Conservation (phyloP, 2,113 vertebrate species). For the Tamias sibiricus region DNA sequence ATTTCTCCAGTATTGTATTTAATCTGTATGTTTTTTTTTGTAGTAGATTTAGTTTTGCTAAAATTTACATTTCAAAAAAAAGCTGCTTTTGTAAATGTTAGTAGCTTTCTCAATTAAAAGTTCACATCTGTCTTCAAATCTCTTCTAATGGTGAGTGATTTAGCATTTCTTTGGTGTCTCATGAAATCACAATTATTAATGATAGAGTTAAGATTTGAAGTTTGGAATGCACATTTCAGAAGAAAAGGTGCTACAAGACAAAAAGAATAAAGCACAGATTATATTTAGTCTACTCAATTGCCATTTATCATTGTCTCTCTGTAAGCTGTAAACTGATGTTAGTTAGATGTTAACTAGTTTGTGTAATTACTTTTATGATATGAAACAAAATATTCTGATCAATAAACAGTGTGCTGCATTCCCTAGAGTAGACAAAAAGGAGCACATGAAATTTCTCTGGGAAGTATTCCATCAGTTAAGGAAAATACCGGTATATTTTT, state of each 20-base stretch:
- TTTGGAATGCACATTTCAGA: neutral
- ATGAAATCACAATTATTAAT: neutral
- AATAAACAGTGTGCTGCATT: neutral
- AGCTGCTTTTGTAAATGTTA: neutral
- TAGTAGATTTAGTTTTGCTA: neutral
- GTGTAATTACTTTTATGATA: neutral
- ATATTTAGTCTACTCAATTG: no score
- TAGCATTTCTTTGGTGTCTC: neutral
- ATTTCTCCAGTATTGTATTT: neutral
- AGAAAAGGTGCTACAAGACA: neutral
- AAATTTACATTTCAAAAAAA: neutral
- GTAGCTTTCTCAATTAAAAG: neutral
- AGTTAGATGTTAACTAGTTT: neutral
- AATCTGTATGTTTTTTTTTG: neutral
- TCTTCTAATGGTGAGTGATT: neutral
- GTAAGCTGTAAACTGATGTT: accelerated
- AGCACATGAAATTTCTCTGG: neutral
- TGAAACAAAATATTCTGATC: neutral
- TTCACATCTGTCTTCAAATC: neutral
- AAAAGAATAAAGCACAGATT: neutral
- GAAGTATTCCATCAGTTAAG: neutral
- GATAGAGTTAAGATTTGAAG: neutral
- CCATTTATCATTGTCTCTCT: neutral
- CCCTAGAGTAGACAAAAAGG: neutral
- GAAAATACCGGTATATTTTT: neutral